Conservation (phyloP, 2,797 vertebrate genomes). For the Ceryle rudis region DNA sequence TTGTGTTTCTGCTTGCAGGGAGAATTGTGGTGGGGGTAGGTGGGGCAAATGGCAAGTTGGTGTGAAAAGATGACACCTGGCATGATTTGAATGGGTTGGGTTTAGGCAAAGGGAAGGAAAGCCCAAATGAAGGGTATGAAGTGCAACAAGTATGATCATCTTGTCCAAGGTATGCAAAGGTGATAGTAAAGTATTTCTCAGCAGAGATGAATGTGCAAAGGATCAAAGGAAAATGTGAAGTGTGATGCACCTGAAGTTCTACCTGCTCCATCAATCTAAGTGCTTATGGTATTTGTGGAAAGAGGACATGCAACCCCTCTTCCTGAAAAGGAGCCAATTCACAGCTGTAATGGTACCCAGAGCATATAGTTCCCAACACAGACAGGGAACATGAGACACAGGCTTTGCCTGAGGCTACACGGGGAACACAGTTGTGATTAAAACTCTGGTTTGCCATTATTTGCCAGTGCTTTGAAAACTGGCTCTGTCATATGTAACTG, state of each 20-base stretch:
- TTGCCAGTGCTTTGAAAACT: background rate
- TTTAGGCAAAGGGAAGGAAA: background rate
- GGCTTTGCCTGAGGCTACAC: background rate
- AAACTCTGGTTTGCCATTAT: background rate
- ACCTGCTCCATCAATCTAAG: background rate
- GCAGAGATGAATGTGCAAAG: background rate
- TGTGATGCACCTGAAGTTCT: background rate
- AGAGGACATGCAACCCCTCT: accelerated
- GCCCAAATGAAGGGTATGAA: background rate
- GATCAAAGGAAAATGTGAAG: background rate
- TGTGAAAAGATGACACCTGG: background rate
- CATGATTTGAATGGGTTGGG: background rate
- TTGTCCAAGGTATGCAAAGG: background rate
- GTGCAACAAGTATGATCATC: background rate
- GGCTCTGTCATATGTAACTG: background rate
- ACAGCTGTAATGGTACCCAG: background rate
- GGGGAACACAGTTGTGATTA: background rate
- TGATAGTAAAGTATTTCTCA: background rate
- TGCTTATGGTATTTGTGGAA: background rate
- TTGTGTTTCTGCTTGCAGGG: background rate
- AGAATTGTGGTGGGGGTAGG: background rate
- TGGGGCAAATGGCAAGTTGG: background rate
- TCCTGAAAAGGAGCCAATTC: background rate
- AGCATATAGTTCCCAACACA: background rate
- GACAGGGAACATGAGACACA: background rate